Evolutionary conservation across 2,113 vertebrate species (phyloP).

Genomic region (Tretioscincus oriximinensis): DNA sequence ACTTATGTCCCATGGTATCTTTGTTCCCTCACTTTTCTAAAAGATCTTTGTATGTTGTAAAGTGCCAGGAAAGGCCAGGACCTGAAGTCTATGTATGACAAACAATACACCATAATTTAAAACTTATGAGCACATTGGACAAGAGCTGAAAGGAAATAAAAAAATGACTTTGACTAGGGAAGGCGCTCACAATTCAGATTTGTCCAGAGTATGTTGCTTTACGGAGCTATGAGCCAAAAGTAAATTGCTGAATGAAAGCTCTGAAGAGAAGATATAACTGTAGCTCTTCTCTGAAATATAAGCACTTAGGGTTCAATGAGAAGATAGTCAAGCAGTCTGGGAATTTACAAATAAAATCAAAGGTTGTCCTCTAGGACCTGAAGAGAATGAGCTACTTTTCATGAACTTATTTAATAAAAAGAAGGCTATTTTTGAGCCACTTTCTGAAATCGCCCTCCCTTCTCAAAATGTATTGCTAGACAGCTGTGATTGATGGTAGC

Average conservation of each 20-base stretch:
- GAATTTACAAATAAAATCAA: conserved; percentile 33
- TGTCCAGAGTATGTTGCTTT: neutral
- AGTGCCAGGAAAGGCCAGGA: neutral
- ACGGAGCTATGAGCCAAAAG: neutral
- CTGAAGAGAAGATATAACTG: neutral
- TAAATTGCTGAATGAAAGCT: neutral
- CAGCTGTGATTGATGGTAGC: conserved; percentile 35
- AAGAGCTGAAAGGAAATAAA: neutral
- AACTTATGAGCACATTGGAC: neutral
- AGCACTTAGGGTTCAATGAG: conserved; percentile 18
- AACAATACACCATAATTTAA: neutral
- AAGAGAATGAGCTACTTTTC: neutral
- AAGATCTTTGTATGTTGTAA: too few species aligned
- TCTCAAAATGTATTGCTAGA: conserved; percentile 22
- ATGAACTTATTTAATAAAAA: conserved; percentile 26
- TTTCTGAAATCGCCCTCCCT: neutral
- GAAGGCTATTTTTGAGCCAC: conserved; percentile 18
- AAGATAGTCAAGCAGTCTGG: conserved; percentile 1
- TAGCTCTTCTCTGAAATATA: conserved; percentile 7
- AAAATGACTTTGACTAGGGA: neutral
- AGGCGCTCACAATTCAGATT: neutral
- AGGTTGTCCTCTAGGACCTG: neutral
- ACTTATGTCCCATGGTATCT: too few species aligned
- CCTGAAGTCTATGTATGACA: neutral
- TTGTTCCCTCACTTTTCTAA: too few species aligned